phyloP scores from a whole-genome alignment of 2,888 invertebrate species.

The Zygaena filipendulae region DNA sequence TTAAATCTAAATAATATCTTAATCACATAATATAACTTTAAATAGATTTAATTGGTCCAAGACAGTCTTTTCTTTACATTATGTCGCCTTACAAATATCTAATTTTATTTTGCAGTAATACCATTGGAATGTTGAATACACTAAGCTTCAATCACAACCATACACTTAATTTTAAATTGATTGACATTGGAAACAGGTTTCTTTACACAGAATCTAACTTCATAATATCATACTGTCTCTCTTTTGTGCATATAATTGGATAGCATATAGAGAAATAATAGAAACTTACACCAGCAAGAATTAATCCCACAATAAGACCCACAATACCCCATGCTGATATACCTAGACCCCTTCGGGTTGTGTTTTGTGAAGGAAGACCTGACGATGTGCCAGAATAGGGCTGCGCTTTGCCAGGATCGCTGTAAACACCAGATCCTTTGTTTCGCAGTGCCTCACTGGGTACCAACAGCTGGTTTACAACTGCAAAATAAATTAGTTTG shows the following conservation, averaged over 20 bases:
- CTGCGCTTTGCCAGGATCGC: conserved; percentile 24
- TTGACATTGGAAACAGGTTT: too few species aligned
- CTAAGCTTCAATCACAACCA: too few species aligned
- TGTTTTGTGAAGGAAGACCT: conserved; percentile 29
- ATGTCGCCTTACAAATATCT: too few species aligned
- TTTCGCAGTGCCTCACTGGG: conserved; percentile 27
- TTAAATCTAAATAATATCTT: too few species aligned
- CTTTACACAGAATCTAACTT: too few species aligned
- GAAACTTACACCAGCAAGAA: conserved; percentile 59
- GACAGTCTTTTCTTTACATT: conserved; percentile 13
- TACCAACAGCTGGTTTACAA: conserved; percentile 27
- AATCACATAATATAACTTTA: too few species aligned
- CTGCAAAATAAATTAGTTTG: conserved; percentile 33
- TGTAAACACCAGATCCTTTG: conserved; percentile 19
- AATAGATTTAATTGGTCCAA: conserved; percentile 26
- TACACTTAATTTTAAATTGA: too few species aligned
- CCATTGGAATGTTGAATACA: too few species aligned
- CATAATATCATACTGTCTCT: conserved; percentile 67
- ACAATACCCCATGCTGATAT: conserved; percentile 76
- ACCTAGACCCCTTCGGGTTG: conserved; percentile 45
- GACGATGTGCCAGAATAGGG: conserved; percentile 27
- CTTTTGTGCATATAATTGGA: conserved; percentile 70
- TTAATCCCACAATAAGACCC: conserved; percentile 56
- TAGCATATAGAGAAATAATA: conserved; percentile 76
- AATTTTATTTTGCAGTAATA: too few species aligned